Base-by-base conservation (phyloP, 2,113 vertebrate genomes). In the Spea multiplicata region DNA sequence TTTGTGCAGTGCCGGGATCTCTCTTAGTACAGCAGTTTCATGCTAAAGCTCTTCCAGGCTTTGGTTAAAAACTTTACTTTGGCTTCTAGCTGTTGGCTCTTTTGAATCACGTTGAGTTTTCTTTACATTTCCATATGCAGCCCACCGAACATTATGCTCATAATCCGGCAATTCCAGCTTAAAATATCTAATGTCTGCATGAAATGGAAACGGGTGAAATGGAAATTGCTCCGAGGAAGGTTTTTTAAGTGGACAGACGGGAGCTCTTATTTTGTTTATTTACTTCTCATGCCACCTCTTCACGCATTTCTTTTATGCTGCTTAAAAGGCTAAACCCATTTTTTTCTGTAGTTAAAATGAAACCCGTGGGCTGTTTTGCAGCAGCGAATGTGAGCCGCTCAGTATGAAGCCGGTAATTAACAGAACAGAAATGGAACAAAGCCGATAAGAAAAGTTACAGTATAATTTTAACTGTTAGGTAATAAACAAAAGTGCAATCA, bases 361-460 rank as follows among this genome's bases (percentile, higher is more conserved):
- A 79, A 66, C 48, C 77, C 70, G 62, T 67, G 61, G 77, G 77
- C 49, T 79, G 62, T 79, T 79, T 73, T 72, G 17, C 49, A 66
- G 50, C 64, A 59, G 17, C 66, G 77, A 79, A 66, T 79, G 76
- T 65, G 48, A 66, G 48, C 48, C 66, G 61, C 70, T 47, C 70
- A 79, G 77, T 57, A 50, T 73, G 70, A 73, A 73, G 49, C 72
- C 62, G 49, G 62, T 64, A 73, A 79, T 79, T 73, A 79, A 66
- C 48, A 67, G 70, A 6, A 55, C 65, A 67, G 67, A 44, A 10
- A n/a, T 67, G 70, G 65, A 48, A 73, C 14, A 52, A 66, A 73
- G 48, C n/a, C 30, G 75, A 61, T 77, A 77, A 70, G 53, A 50
- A 77, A 77, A 62, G 45, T 70, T 70, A 77, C 52, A 6, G 46